Evolutionary conservation across 2,888 invertebrate species (phyloP).

Genomic region (Leptinotarsa tumamoca): DNA sequence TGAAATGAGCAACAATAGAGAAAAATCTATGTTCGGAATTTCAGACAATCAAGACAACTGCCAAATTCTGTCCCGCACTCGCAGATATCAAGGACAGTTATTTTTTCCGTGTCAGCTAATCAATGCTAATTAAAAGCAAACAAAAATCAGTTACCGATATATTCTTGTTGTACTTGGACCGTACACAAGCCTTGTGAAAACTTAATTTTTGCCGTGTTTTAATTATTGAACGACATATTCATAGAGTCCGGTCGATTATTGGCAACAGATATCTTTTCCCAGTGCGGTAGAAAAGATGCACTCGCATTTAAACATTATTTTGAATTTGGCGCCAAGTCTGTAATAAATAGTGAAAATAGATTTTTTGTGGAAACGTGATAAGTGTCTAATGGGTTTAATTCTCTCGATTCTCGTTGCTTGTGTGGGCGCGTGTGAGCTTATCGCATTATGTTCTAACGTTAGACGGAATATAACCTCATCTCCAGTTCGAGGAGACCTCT

Average conservation of each 20-base stretch:
- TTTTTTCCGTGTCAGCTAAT: slow-evolving; percentile 35
- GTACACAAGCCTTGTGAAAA: slow-evolving; percentile 12
- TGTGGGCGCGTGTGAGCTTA: slow-evolving; percentile 79
- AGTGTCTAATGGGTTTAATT: slow-evolving; percentile 75
- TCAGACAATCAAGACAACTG: slow-evolving; percentile 25
- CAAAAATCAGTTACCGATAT: slow-evolving; percentile 38
- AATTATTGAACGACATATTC: slow-evolving; percentile 41
- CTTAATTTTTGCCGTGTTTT: slow-evolving; percentile 24
- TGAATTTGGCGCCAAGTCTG: slow-evolving; percentile 49
- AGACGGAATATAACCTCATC: slow-evolving; percentile 47
- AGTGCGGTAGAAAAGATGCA: slow-evolving; percentile 33
- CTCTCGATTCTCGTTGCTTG: slow-evolving; percentile 81
- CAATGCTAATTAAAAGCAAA: slow-evolving; percentile 34
- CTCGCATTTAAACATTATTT: slow-evolving; percentile 35
- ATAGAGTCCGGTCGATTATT: slow-evolving; percentile 48
- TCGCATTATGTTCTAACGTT: slow-evolving; percentile 71
- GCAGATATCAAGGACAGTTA: slow-evolving; percentile 47
- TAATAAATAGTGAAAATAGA: slow-evolving; percentile 32
- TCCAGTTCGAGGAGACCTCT: slow-evolving; percentile 39
- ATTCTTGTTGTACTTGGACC: slow-evolving; percentile 30
- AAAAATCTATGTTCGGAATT: neutral
- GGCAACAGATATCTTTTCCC: slow-evolving; percentile 45
- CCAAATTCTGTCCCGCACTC: slow-evolving; percentile 29
- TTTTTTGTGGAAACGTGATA: slow-evolving; percentile 25
- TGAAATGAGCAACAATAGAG: too few species aligned